Evolutionary conservation across 2,113 vertebrate genomes (phyloP).

Genomic region (Alexandromys fortis): DNA sequence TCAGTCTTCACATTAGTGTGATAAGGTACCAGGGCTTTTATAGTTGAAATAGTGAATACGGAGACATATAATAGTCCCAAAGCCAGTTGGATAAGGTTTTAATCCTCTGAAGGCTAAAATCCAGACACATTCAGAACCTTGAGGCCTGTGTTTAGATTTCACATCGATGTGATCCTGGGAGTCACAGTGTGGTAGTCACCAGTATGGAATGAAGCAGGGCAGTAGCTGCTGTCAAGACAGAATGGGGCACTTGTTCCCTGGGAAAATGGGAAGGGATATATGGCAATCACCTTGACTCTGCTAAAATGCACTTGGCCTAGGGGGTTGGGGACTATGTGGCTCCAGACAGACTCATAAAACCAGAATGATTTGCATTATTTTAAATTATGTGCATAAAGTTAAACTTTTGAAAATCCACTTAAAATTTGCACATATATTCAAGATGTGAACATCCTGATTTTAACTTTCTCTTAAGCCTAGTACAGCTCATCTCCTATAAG

Average conservation of each 20-base stretch:
- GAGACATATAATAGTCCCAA: neutral
- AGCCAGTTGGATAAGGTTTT: neutral
- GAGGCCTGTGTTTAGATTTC: neutral
- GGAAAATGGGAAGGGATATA: fast-evolving
- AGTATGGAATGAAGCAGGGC: neutral
- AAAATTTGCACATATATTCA: constrained; percentile 36
- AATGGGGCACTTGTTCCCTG: neutral
- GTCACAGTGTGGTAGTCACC: neutral
- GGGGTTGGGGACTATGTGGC: neutral
- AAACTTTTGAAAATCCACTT: constrained; percentile 39
- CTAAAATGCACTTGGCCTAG: neutral
- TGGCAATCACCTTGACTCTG: fast-evolving
- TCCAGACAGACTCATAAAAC: constrained; percentile 45
- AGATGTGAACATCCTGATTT: constrained; percentile 39
- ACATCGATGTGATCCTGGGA: neutral
- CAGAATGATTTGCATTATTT: constrained; percentile 52
- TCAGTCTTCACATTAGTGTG: neutral
- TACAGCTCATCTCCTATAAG: neutral
- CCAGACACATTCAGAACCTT: neutral
- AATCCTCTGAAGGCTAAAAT: neutral
- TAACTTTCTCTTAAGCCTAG: constrained; percentile 9
- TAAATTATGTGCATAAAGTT: constrained; percentile 66
- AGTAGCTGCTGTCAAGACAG: fast-evolving
- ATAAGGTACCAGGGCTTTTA: neutral
- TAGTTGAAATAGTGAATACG: neutral